Conservation (phyloP, 2,888 invertebrate species). For the Papilio elwesi region DNA sequence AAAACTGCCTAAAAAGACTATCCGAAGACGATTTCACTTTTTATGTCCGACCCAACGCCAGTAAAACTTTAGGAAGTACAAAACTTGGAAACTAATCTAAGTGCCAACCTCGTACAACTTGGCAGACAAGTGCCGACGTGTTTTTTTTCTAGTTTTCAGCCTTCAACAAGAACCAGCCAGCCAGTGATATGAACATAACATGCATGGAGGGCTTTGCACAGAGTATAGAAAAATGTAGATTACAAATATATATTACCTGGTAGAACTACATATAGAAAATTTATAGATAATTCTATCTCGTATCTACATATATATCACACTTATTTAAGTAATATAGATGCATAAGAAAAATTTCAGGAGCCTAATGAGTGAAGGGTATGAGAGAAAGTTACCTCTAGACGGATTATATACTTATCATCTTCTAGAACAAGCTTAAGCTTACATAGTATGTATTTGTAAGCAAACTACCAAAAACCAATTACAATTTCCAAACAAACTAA, state of each 20-base stretch:
- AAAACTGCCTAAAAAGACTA: conserved; percentile 38
- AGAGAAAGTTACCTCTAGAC: no score
- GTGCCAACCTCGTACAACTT: conserved; percentile 72
- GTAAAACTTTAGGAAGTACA: conserved; percentile 44
- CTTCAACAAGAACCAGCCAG: conserved; percentile 62
- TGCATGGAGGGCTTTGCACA: conserved; percentile 65
- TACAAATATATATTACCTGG: conserved; percentile 40
- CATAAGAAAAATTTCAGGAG: no score
- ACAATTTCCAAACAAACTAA: no score
- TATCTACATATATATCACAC: no score
- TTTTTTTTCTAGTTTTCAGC: conserved; percentile 65
- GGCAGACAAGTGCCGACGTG: conserved; percentile 77
- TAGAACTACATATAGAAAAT: no score
- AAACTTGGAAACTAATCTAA: conserved; percentile 79
- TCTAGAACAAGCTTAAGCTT: neutral
- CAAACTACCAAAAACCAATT: conserved; percentile 25
- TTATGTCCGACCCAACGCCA: conserved; percentile 38
- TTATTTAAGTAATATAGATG: no score
- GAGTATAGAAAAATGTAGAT: conserved; percentile 47
- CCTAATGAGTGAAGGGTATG: no score
- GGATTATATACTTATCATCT: no score
- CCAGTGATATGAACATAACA: conserved; percentile 80
- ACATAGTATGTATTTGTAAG: neutral
- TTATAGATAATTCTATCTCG: no score
- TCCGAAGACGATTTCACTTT: conserved; percentile 40